These are phyloP conservation scores for Leucopternis melanops DNA, from an alignment of 2,113 vertebrate species.

Conservation along the genomic window DNA sequence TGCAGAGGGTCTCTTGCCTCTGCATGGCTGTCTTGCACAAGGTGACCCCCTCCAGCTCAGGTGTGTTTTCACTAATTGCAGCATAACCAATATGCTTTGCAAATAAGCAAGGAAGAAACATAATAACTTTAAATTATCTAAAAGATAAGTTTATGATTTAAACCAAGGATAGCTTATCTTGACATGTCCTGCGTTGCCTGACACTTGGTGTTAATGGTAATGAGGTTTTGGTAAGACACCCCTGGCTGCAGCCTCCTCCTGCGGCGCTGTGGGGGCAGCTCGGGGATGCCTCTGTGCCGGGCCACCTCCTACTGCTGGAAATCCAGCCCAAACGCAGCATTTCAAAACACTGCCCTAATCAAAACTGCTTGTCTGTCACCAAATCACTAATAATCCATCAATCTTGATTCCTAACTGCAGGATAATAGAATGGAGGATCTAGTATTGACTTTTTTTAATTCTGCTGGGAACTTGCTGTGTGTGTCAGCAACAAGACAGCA, in stretches of 20 bases:
- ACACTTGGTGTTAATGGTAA: not conserved
- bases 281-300: not conserved
- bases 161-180: not conserved
- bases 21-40: fast-evolving
- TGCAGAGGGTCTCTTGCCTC: not conserved
- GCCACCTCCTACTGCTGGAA: not conserved
- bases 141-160: not conserved
- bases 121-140: not conserved
- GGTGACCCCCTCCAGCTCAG: not conserved
- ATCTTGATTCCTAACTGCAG: not conserved
- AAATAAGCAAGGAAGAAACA: not conserved
- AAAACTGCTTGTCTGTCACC: not conserved
- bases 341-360: not conserved
- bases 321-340: not conserved
- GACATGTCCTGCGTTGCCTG: not conserved
- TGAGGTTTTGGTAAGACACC: not conserved
- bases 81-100: too few relatives aligned
- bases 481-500: constrained; percentile 32
- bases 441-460: not conserved
- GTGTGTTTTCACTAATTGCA: fast-evolving
- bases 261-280: not conserved
- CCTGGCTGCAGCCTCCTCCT: not conserved
- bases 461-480: constrained; percentile 33
- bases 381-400: not conserved
- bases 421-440: not conserved